These are phyloP conservation scores for Semaprochilodus insignis DNA, from an alignment of 2,797 vertebrate species.

Conservation along the genomic window DNA sequence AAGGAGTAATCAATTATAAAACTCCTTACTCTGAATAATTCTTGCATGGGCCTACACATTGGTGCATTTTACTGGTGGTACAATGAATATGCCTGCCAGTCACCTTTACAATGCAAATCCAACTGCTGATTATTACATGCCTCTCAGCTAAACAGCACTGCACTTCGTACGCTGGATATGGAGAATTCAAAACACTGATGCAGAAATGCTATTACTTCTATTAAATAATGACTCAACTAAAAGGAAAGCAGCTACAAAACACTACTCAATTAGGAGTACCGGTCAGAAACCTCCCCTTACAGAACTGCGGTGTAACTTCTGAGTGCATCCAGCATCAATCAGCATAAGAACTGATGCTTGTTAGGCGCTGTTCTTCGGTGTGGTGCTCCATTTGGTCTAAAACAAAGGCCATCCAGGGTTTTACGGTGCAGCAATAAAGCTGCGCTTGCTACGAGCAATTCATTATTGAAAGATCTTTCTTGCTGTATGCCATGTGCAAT, in stretches of 20 bases:
- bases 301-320: not conserved
- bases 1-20: slow-evolving; percentile 39
- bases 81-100: slow-evolving; percentile 34
- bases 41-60: slow-evolving; percentile 11
- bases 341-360: not conserved
- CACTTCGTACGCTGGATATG: not conserved
- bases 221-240: not conserved
- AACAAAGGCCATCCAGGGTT: not conserved
- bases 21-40: slow-evolving; percentile 12
- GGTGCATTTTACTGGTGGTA: slow-evolving; percentile 1
- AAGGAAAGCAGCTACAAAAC: too few species aligned
- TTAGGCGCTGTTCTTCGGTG: not conserved
- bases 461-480: too few species aligned
- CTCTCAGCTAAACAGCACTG: not conserved
- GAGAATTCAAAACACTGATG: not conserved
- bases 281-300: not conserved
- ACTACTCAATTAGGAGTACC: too few species aligned
- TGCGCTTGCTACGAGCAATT: too few species aligned
- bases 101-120: slow-evolving; percentile 21
- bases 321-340: too few species aligned
- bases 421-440: not conserved
- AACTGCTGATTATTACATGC: slow-evolving; percentile 22
- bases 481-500: too few species aligned
- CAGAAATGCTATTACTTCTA: not conserved
- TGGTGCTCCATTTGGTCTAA: not conserved